Base-by-base conservation (phyloP, 2,797 vertebrate genomes). In the Mormyrus hasselquistii region DNA sequence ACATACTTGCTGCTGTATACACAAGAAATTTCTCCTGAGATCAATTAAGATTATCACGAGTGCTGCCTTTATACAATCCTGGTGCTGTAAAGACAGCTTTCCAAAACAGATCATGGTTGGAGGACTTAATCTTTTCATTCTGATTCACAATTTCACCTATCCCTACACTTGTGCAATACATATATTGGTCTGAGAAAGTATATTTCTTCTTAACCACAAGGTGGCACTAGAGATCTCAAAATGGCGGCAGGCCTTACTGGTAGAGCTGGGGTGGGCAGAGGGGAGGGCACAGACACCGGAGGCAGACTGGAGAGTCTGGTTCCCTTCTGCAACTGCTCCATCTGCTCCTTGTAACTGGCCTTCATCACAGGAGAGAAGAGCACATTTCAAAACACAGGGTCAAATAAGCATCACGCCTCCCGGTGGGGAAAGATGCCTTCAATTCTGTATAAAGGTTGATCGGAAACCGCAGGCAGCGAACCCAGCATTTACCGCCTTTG, bases 271-370 rank as follows among this genome's bases (percentile, higher is more conserved):
- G 93, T 91, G 62, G 91, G 88, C 0, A 93, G 83, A 3, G 94
- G 50, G 65, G 90, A 91, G 57, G 88, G 87, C 7, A 91, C 2
- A 47, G 87, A 76, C 55, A 94, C 89, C 5, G 87, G 90, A 3
- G 90, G 50, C 10, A 97, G 91, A 14, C 95, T 93, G 10, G 85
- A 88, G 88, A 94, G 89, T 6, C 53, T 91, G 3, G 50, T 90
- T 1, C 97, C 96, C 0, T 85, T 95, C 91, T 93, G 96, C 90
- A 97, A 90, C 55, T 90, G 91, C 47, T 94, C 92, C 1, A 96
- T 94, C 92, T 95, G 97, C 79, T 96, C 94, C 52, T 97, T 93
- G 93, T 95, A 97, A 65, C 93, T 94, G 0, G 86, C 83, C 98
- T 99, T 94, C 25, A 86, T 62, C 16, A 2, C 38, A 65, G 1